These are phyloP conservation scores for Macrosiphum euphorbiae DNA, from an alignment of 2,888 invertebrate genomes.

Conservation along the genomic window DNA sequence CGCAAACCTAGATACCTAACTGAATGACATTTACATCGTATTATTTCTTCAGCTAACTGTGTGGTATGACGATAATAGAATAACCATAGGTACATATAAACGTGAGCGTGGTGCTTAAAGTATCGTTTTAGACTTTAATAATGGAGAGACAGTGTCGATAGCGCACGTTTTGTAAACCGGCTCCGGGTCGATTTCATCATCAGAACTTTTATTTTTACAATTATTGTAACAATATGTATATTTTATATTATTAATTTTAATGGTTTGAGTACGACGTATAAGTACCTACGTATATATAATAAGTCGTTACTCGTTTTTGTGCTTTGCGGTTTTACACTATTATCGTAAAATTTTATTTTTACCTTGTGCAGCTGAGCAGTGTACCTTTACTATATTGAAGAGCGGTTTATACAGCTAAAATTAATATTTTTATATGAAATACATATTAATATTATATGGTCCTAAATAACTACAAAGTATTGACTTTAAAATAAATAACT, in stretches of 20 bases:
- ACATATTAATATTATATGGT: neutral
- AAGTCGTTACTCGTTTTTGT: neutral
- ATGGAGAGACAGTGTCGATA: neutral
- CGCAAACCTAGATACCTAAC: neutral
- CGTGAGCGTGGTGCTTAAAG: neutral
- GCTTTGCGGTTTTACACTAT: neutral
- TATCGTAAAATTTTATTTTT: neutral
- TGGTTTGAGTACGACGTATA: neutral
- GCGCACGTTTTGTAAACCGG: neutral
- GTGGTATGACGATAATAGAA: neutral
- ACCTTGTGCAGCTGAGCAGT: neutral
- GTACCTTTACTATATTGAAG: neutral
- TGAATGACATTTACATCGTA: neutral
- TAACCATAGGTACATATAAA: neutral
- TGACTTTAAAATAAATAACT: neutral
- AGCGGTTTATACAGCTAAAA: neutral
- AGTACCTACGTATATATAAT: neutral
- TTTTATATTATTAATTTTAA: neutral
- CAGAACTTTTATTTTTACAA: constrained; percentile 1
- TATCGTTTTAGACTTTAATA: neutral
- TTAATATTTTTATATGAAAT: neutral
- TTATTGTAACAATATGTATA: neutral
- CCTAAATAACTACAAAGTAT: neutral
- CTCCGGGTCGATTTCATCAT: neutral
- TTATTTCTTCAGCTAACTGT: neutral